Evolutionary conservation across 2,888 invertebrate genomes (phyloP).

Genomic region (Harpagoxenus sublaevis): DNA sequence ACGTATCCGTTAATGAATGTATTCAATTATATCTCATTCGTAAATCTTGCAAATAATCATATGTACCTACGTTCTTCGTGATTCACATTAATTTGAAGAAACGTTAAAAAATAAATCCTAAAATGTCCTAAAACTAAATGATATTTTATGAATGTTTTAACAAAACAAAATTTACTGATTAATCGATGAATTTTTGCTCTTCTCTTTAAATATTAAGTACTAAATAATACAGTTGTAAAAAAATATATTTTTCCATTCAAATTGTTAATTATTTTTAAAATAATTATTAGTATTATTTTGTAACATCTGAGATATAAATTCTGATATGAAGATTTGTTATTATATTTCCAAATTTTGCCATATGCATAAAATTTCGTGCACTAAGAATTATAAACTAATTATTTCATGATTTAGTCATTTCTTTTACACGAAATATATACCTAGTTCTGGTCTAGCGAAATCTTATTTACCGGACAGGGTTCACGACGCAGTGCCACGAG

Average conservation of each 20-base stretch:
- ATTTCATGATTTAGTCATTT: not conserved
- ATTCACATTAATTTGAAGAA: not conserved
- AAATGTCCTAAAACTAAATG: not conserved
- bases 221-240: slow-evolving; percentile 1
- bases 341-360: not conserved
- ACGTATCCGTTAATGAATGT: not conserved
- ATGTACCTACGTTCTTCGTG: not conserved
- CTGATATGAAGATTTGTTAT: not conserved
- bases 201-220: not conserved
- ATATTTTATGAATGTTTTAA: not conserved
- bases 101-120: not conserved
- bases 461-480: slow-evolving; percentile 51
- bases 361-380: not conserved
- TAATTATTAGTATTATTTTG: slow-evolving; percentile 7
- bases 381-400: not conserved
- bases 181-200: not conserved
- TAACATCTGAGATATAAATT: not conserved
- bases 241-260: not conserved
- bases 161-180: slow-evolving; percentile 9
- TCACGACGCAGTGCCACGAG: slow-evolving; percentile 57
- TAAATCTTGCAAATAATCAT: not conserved
- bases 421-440: not conserved
- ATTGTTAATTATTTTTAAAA: not conserved
- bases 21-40: not conserved
- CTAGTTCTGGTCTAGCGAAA: slow-evolving; percentile 38